A percentile compares a stretch with the other conserved stretches of the same genome.
Evolutionary conservation across 2,113 vertebrate species (phyloP).

Genomic region (rat (Rattus norvegicus)): GRCr8 NC_086039.1:122759501-122760000

Average conservation of each 20-base stretch:
- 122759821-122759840: neutral
- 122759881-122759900: neutral
- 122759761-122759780: conserved; percentile 16
- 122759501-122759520: neutral
- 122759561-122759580: conserved; percentile 18
- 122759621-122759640: conserved; percentile 60
- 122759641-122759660: conserved; percentile 21
- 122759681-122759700: conserved; percentile 41
- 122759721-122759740: neutral
- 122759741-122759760: conserved; percentile 20
- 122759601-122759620: conserved; percentile 22
- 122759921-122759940: neutral
- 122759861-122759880: neutral
- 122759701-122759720: conserved; percentile 42
- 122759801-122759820: neutral
- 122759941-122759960: neutral
- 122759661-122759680: conserved; percentile 54
- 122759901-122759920: neutral
- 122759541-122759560: conserved; percentile 15
- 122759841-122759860: neutral
- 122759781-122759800: neutral
- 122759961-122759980: neutral
- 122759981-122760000: neutral
- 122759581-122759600: conserved; percentile 5
- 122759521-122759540: neutral